phyloP scores from a whole-genome alignment of 2,888 invertebrate genomes.

The Drosophila kuntzei region DNA sequence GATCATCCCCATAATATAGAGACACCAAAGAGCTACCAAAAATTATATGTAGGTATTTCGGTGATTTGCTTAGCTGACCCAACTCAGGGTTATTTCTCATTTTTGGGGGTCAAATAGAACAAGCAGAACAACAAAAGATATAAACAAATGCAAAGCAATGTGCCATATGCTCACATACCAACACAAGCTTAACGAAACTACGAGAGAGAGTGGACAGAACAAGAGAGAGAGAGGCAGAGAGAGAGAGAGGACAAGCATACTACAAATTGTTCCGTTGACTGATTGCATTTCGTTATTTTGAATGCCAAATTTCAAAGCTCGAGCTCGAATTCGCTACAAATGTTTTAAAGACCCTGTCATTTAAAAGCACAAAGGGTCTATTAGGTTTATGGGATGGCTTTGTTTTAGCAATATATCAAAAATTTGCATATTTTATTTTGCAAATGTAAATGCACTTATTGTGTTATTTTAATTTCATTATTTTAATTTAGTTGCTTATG shows the following conservation, averaged over 20 bases:
- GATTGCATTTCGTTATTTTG: constrained; percentile 58
- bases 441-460: too few species aligned
- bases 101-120: constrained; percentile 70
- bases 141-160: constrained; percentile 18
- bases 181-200: background rate
- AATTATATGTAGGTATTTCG: constrained; percentile 14
- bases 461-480: too few species aligned
- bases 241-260: constrained; percentile 24
- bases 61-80: constrained; percentile 55
- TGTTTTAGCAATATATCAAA: too few species aligned
- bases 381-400: background rate
- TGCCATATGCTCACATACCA: constrained; percentile 10
- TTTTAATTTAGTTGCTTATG: too few species aligned
- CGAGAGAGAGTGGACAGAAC: background rate
- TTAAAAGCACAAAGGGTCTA: background rate
- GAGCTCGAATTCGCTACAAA: background rate
- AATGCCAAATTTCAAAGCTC: constrained; percentile 49
- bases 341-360: background rate
- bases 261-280: constrained; percentile 66
- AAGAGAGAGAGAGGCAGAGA: background rate
- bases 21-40: background rate
- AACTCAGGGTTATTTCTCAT: constrained; percentile 62
- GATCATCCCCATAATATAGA: constrained; percentile 39
- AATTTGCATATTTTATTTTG: too few species aligned
- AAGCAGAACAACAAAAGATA: constrained; percentile 18